Evolutionary conservation across 2,888 invertebrate species (phyloP).

Genomic region (Diaphora mendica): DNA sequence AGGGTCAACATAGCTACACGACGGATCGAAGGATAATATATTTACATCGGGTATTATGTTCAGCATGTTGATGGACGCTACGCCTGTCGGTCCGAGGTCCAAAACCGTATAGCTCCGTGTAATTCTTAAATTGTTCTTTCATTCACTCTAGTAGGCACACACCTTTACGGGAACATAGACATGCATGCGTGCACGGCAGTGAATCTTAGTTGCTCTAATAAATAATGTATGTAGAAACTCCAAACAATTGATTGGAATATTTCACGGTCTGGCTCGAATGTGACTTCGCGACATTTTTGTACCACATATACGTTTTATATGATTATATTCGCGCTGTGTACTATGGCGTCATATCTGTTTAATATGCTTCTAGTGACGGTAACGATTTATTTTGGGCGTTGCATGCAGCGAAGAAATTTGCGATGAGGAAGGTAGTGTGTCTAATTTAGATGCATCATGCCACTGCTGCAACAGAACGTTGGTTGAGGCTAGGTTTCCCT

Average conservation of each 20-base stretch:
- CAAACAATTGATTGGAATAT: constrained; percentile 29
- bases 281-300: constrained; percentile 33
- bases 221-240: constrained; percentile 49
- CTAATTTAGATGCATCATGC: background rate
- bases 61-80: background rate
- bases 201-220: constrained; percentile 35
- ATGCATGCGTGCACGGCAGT: constrained; percentile 4
- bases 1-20: no score
- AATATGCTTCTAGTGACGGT: background rate
- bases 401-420: background rate
- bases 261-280: constrained; percentile 42
- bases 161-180: background rate
- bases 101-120: background rate
- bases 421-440: background rate
- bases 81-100: background rate
- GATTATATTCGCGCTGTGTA: constrained; percentile 25
- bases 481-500: no score
- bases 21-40: no score
- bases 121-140: background rate
- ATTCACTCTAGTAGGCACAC: background rate
- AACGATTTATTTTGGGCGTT: background rate
- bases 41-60: no score
- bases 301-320: constrained; percentile 10
- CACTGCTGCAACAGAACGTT: no score
- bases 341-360: constrained; percentile 17